A percentile compares a stretch with the other conserved stretches of the same genome.
Evolutionary conservation across 2,113 vertebrate genomes (phyloP).

Genomic region (Strigops habroptila): DNA sequence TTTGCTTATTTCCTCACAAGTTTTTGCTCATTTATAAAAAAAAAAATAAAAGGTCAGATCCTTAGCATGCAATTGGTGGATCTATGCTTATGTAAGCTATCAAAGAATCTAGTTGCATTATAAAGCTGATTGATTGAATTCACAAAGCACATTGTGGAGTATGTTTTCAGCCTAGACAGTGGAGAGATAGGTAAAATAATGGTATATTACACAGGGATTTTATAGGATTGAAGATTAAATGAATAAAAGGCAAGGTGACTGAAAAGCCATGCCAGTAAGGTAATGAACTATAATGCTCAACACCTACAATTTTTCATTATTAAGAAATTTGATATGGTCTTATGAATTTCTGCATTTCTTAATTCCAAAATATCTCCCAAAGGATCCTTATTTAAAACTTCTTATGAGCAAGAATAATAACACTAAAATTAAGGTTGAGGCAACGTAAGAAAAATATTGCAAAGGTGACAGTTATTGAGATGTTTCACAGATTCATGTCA

Average conservation of each 20-base stretch:
- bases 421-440: not conserved
- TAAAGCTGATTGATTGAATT: not conserved
- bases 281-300: not conserved
- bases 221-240: not conserved
- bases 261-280: not conserved
- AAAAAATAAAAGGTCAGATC: not conserved
- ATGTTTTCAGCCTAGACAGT: not conserved
- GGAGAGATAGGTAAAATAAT: not conserved
- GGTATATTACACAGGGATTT: not conserved
- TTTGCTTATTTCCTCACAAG: not conserved
- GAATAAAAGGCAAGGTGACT: not conserved
- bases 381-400: not conserved
- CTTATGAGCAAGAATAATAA: not conserved
- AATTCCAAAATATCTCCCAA: not conserved
- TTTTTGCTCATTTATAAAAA: not conserved
- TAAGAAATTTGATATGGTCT: not conserved
- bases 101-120: not conserved
- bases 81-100: not conserved
- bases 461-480: not conserved
- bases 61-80: not conserved
- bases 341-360: not conserved
- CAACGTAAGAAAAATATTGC: not conserved
- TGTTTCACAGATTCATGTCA: not conserved
- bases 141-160: not conserved
- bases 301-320: not conserved